phyloP scores from a whole-genome alignment of 2,113 vertebrate species.

The Silurus asotus region DNA sequence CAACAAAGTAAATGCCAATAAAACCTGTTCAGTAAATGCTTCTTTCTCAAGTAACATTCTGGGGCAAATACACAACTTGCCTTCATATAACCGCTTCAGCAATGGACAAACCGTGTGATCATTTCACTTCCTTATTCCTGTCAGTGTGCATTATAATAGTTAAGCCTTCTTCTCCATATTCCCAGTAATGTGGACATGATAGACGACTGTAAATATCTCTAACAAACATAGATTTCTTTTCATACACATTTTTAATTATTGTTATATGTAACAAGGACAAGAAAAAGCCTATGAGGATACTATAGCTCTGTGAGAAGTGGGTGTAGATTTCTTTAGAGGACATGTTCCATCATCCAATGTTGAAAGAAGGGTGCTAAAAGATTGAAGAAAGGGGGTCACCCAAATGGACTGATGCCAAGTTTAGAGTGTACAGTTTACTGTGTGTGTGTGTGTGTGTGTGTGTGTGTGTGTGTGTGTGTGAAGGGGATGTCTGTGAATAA shows the following conservation, averaged over 20 bases:
- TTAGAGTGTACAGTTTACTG: not conserved
- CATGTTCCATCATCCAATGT: not conserved
- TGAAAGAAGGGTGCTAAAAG: not conserved
- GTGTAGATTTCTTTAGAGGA: not conserved
- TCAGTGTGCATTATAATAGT: not conserved
- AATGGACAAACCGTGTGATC: not conserved
- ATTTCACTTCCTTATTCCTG: not conserved
- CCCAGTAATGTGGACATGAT: not conserved
- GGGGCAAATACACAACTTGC: not conserved
- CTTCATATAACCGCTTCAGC: not conserved
- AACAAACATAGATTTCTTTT: not conserved
- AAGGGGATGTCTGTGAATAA: slow-evolving; percentile 32
- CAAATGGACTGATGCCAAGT: slow-evolving; percentile 26
- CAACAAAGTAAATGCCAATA: not conserved
- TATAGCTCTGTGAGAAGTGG: not conserved
- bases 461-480: slow-evolving; percentile 1
- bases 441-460: slow-evolving; percentile 24
- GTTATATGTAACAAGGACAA: not conserved
- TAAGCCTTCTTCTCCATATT: not conserved
- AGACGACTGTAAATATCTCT: not conserved
- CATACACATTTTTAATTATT: not conserved
- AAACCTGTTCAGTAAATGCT: not conserved
- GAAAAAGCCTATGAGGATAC: not conserved
- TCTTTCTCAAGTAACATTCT: not conserved
- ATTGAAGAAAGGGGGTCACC: slow-evolving; percentile 23